A percentile compares a stretch with the other conserved stretches of the same genome.
These are phyloP conservation scores for Esox lucius DNA, from an alignment of 2,797 vertebrate species.

Conservation along the genomic window DNA sequence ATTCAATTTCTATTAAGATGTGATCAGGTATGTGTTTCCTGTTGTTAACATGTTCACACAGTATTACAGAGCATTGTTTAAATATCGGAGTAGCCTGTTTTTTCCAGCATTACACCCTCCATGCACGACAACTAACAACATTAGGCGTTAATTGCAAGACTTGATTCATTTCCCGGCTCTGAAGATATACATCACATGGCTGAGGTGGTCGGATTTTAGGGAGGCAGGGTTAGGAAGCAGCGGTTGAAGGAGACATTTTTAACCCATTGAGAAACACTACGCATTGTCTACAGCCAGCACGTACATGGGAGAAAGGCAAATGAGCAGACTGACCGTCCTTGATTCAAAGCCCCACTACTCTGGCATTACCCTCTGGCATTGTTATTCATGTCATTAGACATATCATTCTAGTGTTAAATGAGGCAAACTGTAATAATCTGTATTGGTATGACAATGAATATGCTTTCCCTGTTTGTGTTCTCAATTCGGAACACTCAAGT, in stretches of 20 bases:
- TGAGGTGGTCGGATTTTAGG: slow-evolving; percentile 50
- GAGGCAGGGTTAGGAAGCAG: slow-evolving; percentile 49
- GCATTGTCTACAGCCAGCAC: slow-evolving; percentile 46
- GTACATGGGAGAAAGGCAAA: slow-evolving; percentile 39
- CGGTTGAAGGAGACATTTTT: slow-evolving; percentile 68
- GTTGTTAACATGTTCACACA: slow-evolving; percentile 45
- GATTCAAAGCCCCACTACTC: slow-evolving; percentile 23
- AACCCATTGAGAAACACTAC: slow-evolving; percentile 70
- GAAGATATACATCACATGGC: slow-evolving; percentile 47
- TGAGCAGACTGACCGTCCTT: slow-evolving; percentile 36
- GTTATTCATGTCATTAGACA: slow-evolving; percentile 38
- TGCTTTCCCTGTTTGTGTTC: slow-evolving; percentile 27
- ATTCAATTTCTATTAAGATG: slow-evolving; percentile 33
- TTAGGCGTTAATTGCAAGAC: slow-evolving; percentile 61
- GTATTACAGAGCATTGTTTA: slow-evolving; percentile 40
- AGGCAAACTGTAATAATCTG: slow-evolving; percentile 50
- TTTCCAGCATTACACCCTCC: slow-evolving; percentile 40
- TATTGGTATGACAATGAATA: slow-evolving; percentile 52
- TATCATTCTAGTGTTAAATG: slow-evolving; percentile 51
- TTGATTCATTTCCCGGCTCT: slow-evolving; percentile 58
- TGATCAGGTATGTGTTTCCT: slow-evolving; percentile 34
- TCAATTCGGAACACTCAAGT: neutral
- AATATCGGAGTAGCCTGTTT: slow-evolving; percentile 55
- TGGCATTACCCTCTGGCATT: slow-evolving; percentile 19
- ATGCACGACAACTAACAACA: slow-evolving; percentile 42